Percentiles rank a stretch among this genome's conserved stretches.
Conservation (phyloP, 2,797 vertebrate genomes). For the Danio jaintianensis region DNA sequence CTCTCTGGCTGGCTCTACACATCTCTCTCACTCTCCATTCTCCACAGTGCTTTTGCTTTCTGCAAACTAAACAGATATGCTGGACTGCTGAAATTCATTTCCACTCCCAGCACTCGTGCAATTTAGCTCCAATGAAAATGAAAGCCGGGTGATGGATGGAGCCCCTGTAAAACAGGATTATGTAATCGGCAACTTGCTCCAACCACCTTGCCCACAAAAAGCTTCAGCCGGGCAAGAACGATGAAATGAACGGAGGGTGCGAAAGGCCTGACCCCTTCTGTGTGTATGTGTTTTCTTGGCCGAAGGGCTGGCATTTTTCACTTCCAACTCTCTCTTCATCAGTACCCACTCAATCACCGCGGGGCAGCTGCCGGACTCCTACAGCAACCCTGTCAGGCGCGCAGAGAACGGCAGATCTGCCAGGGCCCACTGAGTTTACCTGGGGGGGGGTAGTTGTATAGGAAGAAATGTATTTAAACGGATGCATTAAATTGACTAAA, state of each 20-base stretch:
- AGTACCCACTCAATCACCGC: conserved; percentile 60
- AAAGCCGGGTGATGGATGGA: conserved; percentile 69
- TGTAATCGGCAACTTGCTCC: conserved; percentile 66
- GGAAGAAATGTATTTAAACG: not conserved
- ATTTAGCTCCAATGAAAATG: conserved; percentile 72
- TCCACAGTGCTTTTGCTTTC: conserved; percentile 74
- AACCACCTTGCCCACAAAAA: conserved; percentile 63
- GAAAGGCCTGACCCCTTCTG: conserved; percentile 53
- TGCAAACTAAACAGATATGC: conserved; percentile 78
- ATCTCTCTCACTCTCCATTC: conserved; percentile 50
- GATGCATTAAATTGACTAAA: not conserved
- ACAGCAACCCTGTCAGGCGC: conserved; percentile 46
- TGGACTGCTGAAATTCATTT: conserved; percentile 71
- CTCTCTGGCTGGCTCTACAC: conserved; percentile 52
- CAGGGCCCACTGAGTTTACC: not conserved
- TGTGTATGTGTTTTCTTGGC: conserved; percentile 53
- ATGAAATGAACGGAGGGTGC: conserved; percentile 60
- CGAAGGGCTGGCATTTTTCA: conserved; percentile 61
- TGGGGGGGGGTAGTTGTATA: not conserved
- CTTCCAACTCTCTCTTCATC: conserved; percentile 61
- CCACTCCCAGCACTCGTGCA: conserved; percentile 68
- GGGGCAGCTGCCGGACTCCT: conserved; percentile 35
- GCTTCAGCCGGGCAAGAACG: conserved; percentile 52
- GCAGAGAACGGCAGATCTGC: conserved; percentile 22
- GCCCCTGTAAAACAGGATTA: conserved; percentile 69